Evolutionary conservation across 1,140 invertebrate genomes (phyloP).

Genomic region (Lordiphosa stackelbergi): DNA sequence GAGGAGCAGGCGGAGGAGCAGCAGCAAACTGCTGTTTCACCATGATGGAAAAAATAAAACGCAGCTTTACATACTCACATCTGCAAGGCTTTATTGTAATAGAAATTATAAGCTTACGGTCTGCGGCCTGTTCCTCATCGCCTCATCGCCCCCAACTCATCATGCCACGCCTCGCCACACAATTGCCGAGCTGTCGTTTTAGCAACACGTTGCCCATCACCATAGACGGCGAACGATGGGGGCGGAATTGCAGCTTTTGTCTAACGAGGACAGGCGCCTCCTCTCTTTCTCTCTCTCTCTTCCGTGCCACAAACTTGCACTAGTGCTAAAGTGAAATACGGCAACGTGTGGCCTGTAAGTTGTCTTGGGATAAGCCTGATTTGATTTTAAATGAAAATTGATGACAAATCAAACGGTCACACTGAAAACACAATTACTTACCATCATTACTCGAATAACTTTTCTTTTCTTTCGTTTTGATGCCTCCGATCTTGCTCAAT

Average conservation of each 20-base stretch:
- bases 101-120: constrained; percentile 66
- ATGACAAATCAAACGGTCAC: too few relatives aligned
- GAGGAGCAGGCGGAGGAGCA: constrained; percentile 15
- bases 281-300: too few relatives aligned
- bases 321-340: constrained; percentile 36
- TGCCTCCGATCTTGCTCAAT: too few relatives aligned
- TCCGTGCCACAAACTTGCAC: too few relatives aligned
- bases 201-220: constrained; percentile 69
- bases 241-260: not conserved
- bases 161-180: not conserved
- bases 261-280: too few relatives aligned
- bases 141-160: not conserved
- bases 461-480: too few relatives aligned
- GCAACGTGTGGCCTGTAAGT: constrained; percentile 14
- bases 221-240: constrained; percentile 13
- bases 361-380: too few relatives aligned
- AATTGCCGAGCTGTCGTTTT: constrained; percentile 57
- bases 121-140: constrained; percentile 5
- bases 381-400: too few relatives aligned
- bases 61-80: constrained; percentile 26
- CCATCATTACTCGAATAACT: too few relatives aligned
- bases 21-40: constrained; percentile 7
- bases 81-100: constrained; percentile 60
- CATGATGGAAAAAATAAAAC: constrained; percentile 24
- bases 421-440: too few relatives aligned